These are phyloP conservation scores for Cosmorhoe ocellata DNA, from an alignment of 2,888 invertebrate genomes.

Conservation along the genomic window DNA sequence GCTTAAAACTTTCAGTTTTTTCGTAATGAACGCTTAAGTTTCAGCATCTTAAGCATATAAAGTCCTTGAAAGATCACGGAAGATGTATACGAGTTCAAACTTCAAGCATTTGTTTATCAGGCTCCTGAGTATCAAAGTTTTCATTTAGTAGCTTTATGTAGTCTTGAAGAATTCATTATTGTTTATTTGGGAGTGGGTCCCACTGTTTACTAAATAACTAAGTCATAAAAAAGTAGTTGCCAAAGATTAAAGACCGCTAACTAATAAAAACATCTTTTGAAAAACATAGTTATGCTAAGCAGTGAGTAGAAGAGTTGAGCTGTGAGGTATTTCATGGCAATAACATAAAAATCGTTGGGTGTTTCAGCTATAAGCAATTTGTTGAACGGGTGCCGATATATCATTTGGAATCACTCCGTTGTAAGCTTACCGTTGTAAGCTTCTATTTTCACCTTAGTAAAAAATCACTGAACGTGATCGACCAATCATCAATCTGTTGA, in stretches of 20 bases:
- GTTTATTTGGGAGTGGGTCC: not conserved
- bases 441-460: too few relatives aligned
- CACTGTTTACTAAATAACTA: not conserved
- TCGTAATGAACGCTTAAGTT: conserved; percentile 17
- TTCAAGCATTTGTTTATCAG: conserved; percentile 51
- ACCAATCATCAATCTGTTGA: too few relatives aligned
- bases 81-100: conserved; percentile 42
- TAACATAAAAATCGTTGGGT: not conserved
- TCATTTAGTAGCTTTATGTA: conserved; percentile 44
- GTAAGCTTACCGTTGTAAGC: too few relatives aligned
- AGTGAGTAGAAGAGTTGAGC: too few relatives aligned
- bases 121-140: conserved; percentile 41
- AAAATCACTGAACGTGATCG: too few relatives aligned
- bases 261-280: too few relatives aligned
- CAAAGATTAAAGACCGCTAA: not conserved
- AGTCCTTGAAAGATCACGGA: conserved; percentile 28
- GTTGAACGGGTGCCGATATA: not conserved
- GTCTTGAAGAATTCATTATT: conserved; percentile 34
- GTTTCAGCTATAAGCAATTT: not conserved
- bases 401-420: not conserved
- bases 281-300: too few relatives aligned
- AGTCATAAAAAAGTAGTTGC: not conserved
- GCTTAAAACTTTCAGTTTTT: conserved; percentile 15
- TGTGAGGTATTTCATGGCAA: not conserved
- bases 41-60: conserved; percentile 17